phyloP scores from a whole-genome alignment of 2,113 vertebrate species.

The Campylomormyrus numenius region DNA sequence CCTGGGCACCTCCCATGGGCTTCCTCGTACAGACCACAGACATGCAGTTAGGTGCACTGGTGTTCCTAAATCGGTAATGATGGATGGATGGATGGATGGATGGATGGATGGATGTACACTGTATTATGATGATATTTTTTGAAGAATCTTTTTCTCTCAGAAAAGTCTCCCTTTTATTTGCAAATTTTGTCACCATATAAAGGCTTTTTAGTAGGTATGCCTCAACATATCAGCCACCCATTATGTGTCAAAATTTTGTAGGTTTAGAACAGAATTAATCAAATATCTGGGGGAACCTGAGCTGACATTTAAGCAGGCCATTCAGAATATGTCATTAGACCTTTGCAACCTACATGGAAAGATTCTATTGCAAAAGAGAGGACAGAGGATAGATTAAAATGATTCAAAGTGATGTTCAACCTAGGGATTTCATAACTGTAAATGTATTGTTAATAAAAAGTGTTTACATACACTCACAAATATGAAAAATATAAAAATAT shows the following conservation, averaged over 20 bases:
- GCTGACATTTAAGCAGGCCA: slow-evolving; percentile 11
- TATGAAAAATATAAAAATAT: not conserved
- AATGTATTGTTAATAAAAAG: not conserved
- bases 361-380: not conserved
- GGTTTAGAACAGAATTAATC: slow-evolving; percentile 1
- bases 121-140: not conserved
- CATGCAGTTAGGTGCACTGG: not conserved
- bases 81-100: not conserved
- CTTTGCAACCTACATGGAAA: not conserved
- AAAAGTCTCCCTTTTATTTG: not conserved
- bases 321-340: slow-evolving; percentile 8
- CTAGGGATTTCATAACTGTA: not conserved
- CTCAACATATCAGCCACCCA: not conserved
- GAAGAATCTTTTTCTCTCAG: not conserved
- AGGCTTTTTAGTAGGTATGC: not conserved
- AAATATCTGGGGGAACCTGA: not conserved
- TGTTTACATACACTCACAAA: not conserved
- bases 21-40: too few relatives aligned
- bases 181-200: not conserved
- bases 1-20: not conserved
- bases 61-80: not conserved
- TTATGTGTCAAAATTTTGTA: not conserved
- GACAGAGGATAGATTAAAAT: not conserved
- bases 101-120: not conserved
- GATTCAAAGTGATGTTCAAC: not conserved